Base-by-base conservation (phyloP, 2,888 invertebrate species). In the Anthoptus insignis region DNA sequence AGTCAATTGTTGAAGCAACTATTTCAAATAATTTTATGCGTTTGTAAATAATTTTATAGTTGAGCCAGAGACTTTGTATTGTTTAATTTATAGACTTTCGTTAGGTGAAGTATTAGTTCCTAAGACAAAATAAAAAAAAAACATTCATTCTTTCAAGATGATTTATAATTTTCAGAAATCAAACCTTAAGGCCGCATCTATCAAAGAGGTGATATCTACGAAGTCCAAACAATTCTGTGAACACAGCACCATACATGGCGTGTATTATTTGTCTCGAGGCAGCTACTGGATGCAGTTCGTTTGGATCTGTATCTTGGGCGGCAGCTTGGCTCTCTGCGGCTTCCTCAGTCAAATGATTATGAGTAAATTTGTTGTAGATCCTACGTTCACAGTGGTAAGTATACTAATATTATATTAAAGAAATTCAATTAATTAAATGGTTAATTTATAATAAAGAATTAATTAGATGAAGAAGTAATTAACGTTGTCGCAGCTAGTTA, bases 301-400 rank as follows among this genome's bases (percentile, higher is more conserved):
- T 0, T 91, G 91, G 91, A 47, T 70, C 0, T 6, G 73, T 6
- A 81, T 88, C 6, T 76, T 91, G 8, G 66, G 73, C 0, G 69
- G 78, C 2, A 83, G 88, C 16, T 14, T 84, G 1, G 69, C 67
- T 0, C 71, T 92, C 1, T 90, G 89, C 66, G 80, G 75, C 2
- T 86, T 83, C 52, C 79, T 91, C 1, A 76, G 91, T 7, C 82
- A 84, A 7, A 88, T 89, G 86, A 90, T 91, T 13, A 89, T 88
- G 89, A 69, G 80, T 13, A 91, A 89, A 67, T 91, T 84, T 27
- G 75, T 78, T 0, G 69, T 78, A 6, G 87, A 91, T 58, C 92
- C 92, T 8, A 91, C 92, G 0, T 83, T 91, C 19, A 91, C 87
- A 50, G 86, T 92, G 76, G 92, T 90, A 70, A 81, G 85, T 80